phyloP scores from a whole-genome alignment of 2,888 invertebrate genomes.

The Cantharis rufa region DNA sequence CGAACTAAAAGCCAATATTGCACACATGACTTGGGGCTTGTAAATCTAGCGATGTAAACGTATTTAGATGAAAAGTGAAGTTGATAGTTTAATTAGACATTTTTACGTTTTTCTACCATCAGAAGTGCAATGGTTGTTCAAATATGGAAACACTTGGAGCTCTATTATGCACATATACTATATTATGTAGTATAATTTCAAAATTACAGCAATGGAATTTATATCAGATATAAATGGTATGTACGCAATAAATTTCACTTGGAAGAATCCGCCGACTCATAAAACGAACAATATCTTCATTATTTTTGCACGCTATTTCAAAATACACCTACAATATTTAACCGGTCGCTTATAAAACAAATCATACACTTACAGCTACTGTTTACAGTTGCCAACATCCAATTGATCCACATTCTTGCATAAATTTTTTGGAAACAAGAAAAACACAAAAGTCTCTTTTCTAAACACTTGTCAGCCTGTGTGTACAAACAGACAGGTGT shows the following conservation, averaged over 20 bases:
- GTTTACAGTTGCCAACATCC: constrained; percentile 34
- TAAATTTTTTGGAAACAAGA: constrained; percentile 30
- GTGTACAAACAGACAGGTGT: constrained; percentile 12
- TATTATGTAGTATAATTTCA: neutral
- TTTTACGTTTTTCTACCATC: neutral
- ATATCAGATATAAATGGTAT: neutral
- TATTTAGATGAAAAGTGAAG: neutral
- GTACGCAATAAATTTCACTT: neutral
- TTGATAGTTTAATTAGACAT: neutral
- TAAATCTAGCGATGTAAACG: neutral
- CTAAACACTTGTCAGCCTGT: constrained; percentile 6
- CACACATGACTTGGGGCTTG: neutral
- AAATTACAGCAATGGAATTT: neutral
- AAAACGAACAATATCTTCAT: constrained; percentile 14
- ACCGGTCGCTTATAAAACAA: constrained; percentile 21
- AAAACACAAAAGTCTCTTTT: constrained; percentile 20
- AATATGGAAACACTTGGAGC: neutral
- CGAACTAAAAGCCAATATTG: neutral
- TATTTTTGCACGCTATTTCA: constrained; percentile 10
- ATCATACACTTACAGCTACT: constrained; percentile 37
- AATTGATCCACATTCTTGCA: constrained; percentile 36
- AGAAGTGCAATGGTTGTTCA: neutral
- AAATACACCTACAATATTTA: constrained; percentile 13
- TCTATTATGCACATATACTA: neutral
- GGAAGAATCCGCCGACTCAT: neutral